phyloP scores from a whole-genome alignment of 1,140 invertebrate genomes.

The Stegodyphus mimosarum region DNA sequence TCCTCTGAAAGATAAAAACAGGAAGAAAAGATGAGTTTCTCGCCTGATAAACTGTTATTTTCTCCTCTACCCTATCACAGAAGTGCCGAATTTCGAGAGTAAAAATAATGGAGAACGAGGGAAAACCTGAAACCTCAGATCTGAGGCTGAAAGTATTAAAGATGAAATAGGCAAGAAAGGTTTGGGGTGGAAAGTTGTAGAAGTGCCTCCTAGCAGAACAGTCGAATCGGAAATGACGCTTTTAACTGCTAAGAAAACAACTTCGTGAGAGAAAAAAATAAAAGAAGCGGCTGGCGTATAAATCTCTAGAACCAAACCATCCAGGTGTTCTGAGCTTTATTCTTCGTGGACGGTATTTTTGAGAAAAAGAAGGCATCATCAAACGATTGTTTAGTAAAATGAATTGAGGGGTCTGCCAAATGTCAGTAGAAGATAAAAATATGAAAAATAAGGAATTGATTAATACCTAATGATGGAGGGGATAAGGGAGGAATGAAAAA shows the following conservation, averaged over 20 bases:
- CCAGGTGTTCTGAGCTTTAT: too few species aligned
- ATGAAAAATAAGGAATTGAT: too few species aligned
- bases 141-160: neutral
- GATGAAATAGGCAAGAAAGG: constrained; percentile 6
- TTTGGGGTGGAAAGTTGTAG: constrained; percentile 15
- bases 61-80: neutral
- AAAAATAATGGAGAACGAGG: neutral
- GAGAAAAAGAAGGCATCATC: too few species aligned
- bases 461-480: too few species aligned
- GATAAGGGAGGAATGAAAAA: too few species aligned
- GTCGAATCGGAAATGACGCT: constrained; percentile 32
- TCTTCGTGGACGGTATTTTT: too few species aligned
- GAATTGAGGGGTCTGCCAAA: too few species aligned
- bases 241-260: constrained; percentile 28
- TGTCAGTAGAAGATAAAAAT: too few species aligned
- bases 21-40: constrained; percentile 22
- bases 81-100: neutral
- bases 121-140: constrained; percentile 5
- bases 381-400: too few species aligned
- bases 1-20: constrained; percentile 35
- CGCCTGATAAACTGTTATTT: constrained; percentile 37
- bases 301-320: too few species aligned
- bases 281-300: neutral
- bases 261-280: constrained; percentile 27
- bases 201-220: constrained; percentile 24